Evolutionary conservation across 35 echinoderm and acorn worm species (phyloP), one percentile per base, ranked within the genome.

Genomic region (Acanthaster planci): DNA sequence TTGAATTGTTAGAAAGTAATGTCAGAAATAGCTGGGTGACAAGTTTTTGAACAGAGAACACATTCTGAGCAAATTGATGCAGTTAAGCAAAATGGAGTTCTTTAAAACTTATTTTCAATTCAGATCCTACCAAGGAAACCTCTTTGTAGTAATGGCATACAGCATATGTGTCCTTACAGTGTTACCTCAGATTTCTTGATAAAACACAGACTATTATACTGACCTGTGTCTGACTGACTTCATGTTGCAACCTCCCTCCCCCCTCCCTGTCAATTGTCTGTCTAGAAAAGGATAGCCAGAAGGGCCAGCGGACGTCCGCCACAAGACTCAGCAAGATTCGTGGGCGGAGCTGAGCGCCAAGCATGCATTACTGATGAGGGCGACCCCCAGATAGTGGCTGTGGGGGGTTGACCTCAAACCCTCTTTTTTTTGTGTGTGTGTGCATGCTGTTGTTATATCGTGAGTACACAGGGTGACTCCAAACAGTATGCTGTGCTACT

Each of bases 281-380:
- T 34, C 22, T 72, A 72, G 64, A 72, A 34, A 72, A 72, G 30
- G 64, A 72, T 35, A 72, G 1, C 22, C 14, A 1, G 26, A 72
- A 87, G 79, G 44, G 44, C 55, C 64, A 68, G 78, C 52, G 35
- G 60, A 44, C 31, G 56, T 32, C 51, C 76, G 8, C 67, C 40
- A 26, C 40, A 92, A 54, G 68, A 92, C 90, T 5, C 52, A 84
- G 77, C 90, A 92, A 35, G 80, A 75, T 86, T 77, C 84, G 32
- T 92, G 90, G 90, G 78, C 76, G 31, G 60, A 92, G 37, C 67
- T 92, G 29, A 86, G 90, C 79, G 44, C 84, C 26, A 53, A 86
- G 51, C 90, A 92, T 80, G 78, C 58, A 60, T 78, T 80, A 39
- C 36, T 92, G 39, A 77, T 92, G 84, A 78, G 85, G 40, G 76